Conservation (phyloP, 1,140 invertebrate genomes). For the Physella acuta region DNA sequence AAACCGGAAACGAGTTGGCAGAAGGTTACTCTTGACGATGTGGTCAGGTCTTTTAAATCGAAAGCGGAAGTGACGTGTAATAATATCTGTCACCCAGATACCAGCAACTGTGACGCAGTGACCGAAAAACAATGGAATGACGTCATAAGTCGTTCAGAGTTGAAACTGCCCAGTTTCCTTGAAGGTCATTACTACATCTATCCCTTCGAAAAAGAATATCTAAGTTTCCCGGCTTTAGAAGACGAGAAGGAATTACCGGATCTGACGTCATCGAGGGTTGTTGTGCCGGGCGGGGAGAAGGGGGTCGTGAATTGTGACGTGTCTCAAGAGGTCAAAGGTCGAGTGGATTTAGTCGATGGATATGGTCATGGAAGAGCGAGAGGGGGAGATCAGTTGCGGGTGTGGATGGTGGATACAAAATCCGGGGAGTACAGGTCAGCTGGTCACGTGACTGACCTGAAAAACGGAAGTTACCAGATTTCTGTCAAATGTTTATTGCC, state of each 20-base stretch:
- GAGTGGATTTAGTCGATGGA: slow-evolving; percentile 6
- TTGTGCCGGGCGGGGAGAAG: neutral
- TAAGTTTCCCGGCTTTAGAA: neutral
- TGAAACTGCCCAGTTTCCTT: neutral
- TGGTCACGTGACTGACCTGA: slow-evolving; percentile 8
- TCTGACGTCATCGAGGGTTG: neutral
- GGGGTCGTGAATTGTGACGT: neutral
- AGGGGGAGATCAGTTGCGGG: slow-evolving; percentile 7
- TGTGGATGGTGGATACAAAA: slow-evolving; percentile 8
- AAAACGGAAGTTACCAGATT: too few species aligned
- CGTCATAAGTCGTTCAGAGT: too few species aligned
- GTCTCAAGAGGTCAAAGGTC: neutral
- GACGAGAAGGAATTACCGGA: too few species aligned
- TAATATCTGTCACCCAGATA: too few species aligned
- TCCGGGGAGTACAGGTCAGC: neutral
- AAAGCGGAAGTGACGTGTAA: too few species aligned
- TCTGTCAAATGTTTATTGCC: too few species aligned
- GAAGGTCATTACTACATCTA: neutral
- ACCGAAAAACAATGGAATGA: too few species aligned
- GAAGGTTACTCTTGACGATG: too few species aligned
- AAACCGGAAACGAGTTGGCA: too few species aligned
- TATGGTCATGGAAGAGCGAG: slow-evolving; percentile 4
- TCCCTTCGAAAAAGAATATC: slow-evolving; percentile 7
- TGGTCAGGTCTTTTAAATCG: too few species aligned
- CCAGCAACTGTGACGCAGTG: too few species aligned